Evolutionary conservation across 53 echinoderm and acorn worm species (phyloP).

Genomic region (Holothuria leucospilota): DNA sequence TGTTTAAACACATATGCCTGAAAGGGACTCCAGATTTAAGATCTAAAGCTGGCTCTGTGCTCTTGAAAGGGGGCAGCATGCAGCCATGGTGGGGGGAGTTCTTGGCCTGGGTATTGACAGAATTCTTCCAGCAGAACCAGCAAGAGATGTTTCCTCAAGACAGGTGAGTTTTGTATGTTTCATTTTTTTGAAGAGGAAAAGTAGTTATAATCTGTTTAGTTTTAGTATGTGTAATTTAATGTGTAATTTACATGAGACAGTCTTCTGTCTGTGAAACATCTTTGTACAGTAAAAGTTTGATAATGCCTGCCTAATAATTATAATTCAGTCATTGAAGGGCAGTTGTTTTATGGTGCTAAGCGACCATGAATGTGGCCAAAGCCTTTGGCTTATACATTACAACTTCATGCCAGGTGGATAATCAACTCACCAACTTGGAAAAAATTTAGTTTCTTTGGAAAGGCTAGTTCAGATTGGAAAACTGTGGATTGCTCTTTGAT

Average conservation of each 20-base stretch:
- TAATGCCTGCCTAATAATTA: no score
- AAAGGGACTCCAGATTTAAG: constrained; percentile 88
- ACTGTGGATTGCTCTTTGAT: no score
- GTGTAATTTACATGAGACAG: not conserved
- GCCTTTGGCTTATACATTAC: no score
- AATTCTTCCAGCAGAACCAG: constrained; percentile 90
- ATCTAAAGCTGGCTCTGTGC: constrained; percentile 75
- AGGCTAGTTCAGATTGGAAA: no score
- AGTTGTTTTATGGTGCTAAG: no score
- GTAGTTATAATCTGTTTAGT: not conserved
- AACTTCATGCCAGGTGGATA: no score
- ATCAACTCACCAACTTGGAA: no score
- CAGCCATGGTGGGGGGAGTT: constrained; percentile 99
- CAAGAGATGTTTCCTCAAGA: constrained; percentile 85
- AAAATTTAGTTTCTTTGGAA: no score
- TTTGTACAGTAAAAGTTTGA: no score
- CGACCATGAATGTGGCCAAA: no score
- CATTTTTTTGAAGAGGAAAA: not conserved
- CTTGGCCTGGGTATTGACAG: constrained; percentile 88
- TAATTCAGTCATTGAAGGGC: no score
- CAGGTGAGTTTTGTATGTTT: constrained; percentile 62
- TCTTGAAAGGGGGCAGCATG: constrained; percentile 82
- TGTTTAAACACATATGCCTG: constrained; percentile 94
- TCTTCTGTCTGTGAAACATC: not conserved
- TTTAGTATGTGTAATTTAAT: not conserved